These are phyloP conservation scores for Empis livida DNA, from an alignment of 2,888 invertebrate genomes.

Conservation along the genomic window DNA sequence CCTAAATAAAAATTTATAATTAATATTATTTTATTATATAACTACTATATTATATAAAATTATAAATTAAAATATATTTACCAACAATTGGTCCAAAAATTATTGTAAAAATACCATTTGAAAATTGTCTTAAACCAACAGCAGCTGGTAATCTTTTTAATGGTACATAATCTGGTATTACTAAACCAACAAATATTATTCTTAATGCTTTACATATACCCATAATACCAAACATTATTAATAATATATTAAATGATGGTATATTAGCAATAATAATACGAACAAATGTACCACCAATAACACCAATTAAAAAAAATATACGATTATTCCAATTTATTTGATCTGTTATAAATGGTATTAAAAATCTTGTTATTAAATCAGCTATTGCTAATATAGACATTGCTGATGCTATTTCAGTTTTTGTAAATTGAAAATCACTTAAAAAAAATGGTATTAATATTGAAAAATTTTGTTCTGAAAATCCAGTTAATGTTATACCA, in stretches of 20 bases:
- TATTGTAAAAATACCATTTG: constrained; percentile 50
- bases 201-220: constrained; percentile 59
- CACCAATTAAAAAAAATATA: constrained; percentile 55
- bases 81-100: constrained; percentile 52
- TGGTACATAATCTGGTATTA: constrained; percentile 58
- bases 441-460: constrained; percentile 59
- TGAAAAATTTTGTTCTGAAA: constrained; percentile 60
- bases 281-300: constrained; percentile 51
- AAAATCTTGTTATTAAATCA: constrained; percentile 52
- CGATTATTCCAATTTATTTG: constrained; percentile 58
- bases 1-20: constrained; percentile 34
- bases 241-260: constrained; percentile 41
- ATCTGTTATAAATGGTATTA: constrained; percentile 54
- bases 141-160: constrained; percentile 56
- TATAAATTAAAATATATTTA: constrained; percentile 34
- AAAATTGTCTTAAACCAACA: constrained; percentile 52
- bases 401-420: constrained; percentile 45
- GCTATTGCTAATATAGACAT: constrained; percentile 56
- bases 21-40: too few relatives aligned
- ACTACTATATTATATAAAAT: too few relatives aligned
- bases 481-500: constrained; percentile 56
- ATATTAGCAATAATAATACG: constrained; percentile 45
- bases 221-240: constrained; percentile 48
- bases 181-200: constrained; percentile 60
- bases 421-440: constrained; percentile 47